Base-by-base conservation (phyloP, 92 coral and sea anemone genomes). In the Parazoanthus swiftii region DNA sequence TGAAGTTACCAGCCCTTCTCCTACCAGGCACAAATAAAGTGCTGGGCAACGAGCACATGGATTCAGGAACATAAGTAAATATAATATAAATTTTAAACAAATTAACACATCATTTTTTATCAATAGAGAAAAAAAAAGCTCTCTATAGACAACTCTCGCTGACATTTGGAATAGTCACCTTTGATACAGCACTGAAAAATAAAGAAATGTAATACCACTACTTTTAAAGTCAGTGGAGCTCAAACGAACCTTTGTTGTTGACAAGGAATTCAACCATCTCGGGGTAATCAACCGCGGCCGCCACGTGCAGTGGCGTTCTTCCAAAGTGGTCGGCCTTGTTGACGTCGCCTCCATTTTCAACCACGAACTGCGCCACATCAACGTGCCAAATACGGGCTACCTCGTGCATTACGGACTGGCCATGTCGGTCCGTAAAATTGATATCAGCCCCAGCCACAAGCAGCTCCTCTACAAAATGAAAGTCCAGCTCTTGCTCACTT, bases 281-380 rank as follows among this genome's bases (percentile, higher is more conserved):
- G n/a, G 98, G 93, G 80, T 97, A 97, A 76, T 97, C 99, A 3
- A 97, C 98, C 21, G 99, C 97, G 44, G 99, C 98, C 0, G 99
- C 99, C 16, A 97, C 93, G 70, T 97, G 99, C 75, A 97, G 81
- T 1, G 99, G 96, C 0, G 98, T 92, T 78, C 99, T 81, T 8
- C 99, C 99, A 86, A 86, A 95, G 50, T 89, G 85, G 74, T 97
- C 99, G 3, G 93, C 91, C 9, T n/a, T 82, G 86, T 97, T 97
- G 26, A 97, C 95, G 51, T 91, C 95, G 0, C 95, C 98, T 9
- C 99, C 99, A 59, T 97, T 94, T 85, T 97, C 98, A 59, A 95
- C 85, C 81, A 94, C 50, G 82, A 92, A 97, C 89, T 89, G 92
- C 7, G 99, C 99, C 6, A 97, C 98, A 90, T 97, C 99, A 76